Base-by-base conservation (phyloP, 2,797 vertebrate species). In the Pempheris klunzingeri region DNA sequence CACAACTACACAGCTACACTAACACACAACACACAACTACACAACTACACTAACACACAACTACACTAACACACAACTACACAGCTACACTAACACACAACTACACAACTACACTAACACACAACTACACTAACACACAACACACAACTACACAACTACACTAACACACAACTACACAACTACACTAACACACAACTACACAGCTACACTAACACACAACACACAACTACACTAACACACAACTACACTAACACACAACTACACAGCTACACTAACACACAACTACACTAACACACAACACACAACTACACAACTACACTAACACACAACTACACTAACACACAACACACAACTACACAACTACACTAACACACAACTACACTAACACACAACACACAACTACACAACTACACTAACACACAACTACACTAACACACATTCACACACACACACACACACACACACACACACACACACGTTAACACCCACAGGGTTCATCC, bases 171-270 rank as follows among this genome's bases (percentile, higher is more conserved):
- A n/a, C n/a, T n/a, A n/a, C n/a, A n/a, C n/a, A 47, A 2, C 14
- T 26, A 32, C 58, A 38, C 36, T n/a, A n/a, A n/a, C n/a, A n/a
- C n/a, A n/a, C n/a, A 9, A 15, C 18, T 1, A 8, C 0, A 54
- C 46, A 63, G 2, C 22, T 17, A 30, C 38, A 43, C 58, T 5
- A 2, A 17, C 39, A 61, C 38, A 41, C n/a, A n/a, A n/a, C n/a
- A n/a, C n/a, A n/a, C 34, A 95, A 95, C 90, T 93, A 91, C 65
- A 95, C 94, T 46, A 95, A 95, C 86, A n/a, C n/a, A n/a, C n/a
- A 47, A 2, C 14, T 26, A 32, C 58, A 38, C 36, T n/a, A n/a
- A n/a, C n/a, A n/a, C n/a, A n/a, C n/a, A 9, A 15, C 18, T 1
- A 8, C 0, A 54, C 46, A 63, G 2, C 22, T 17, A 30, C 38